These are phyloP conservation scores for Muscicapa striata DNA, from an alignment of 2,797 vertebrate genomes.

Conservation along the genomic window DNA sequence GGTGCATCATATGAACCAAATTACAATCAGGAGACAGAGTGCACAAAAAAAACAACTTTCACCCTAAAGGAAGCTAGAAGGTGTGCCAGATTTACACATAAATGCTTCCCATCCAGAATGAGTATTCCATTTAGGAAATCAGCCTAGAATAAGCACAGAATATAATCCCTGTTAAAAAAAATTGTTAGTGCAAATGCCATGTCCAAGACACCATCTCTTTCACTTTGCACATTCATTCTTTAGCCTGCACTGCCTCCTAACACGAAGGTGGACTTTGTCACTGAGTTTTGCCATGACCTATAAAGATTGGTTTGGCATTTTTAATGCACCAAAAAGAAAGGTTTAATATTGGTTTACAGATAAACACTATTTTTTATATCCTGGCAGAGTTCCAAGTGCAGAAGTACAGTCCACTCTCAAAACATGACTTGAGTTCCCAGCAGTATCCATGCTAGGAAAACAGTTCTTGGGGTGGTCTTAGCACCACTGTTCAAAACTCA, in stretches of 20 bases:
- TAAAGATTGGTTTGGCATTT: neutral
- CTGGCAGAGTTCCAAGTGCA: neutral
- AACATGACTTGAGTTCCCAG: neutral
- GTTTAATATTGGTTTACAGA: neutral
- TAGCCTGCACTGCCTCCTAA: neutral
- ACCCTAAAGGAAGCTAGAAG: neutral
- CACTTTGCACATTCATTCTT: neutral
- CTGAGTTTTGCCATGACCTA: fast-evolving
- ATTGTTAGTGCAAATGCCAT: neutral
- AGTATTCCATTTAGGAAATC: neutral
- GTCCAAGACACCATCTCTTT: neutral
- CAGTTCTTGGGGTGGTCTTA: neutral
- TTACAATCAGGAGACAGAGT: neutral
- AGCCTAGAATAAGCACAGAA: neutral
- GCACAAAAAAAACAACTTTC: neutral
- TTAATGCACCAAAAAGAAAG: neutral
- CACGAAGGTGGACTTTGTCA: fast-evolving
- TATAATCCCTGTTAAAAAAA: neutral
- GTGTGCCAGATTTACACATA: neutral
- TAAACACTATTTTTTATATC: neutral
- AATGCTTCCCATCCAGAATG: neutral
- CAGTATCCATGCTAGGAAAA: neutral
- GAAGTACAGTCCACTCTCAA: neutral
- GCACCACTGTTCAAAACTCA: neutral
- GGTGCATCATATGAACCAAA: neutral